Percentiles rank a stretch among this genome's conserved stretches.
Conservation (phyloP, 2,888 invertebrate species). For the Elmis aenea region DNA sequence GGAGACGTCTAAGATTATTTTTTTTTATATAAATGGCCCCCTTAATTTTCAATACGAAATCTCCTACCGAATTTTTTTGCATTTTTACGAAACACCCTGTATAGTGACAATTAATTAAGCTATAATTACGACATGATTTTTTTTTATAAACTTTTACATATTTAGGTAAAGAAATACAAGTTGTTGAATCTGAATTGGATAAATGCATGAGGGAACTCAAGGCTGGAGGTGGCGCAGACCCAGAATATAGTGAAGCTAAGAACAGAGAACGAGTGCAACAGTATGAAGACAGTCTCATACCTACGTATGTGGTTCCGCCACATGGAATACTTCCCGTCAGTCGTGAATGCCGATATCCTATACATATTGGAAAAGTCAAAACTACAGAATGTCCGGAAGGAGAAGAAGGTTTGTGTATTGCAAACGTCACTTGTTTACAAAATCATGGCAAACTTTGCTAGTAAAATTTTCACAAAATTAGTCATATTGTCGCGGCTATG, state of each 20-base stretch:
- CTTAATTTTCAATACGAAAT: no score
- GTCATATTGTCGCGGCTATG: no score
- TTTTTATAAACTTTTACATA: conserved; percentile 1
- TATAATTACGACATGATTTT: background rate
- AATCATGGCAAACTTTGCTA: no score
- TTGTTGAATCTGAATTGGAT: conserved; percentile 35
- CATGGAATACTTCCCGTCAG: conserved; percentile 41
- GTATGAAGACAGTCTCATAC: conserved; percentile 38
- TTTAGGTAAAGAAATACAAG: conserved; percentile 26
- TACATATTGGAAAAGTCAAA: conserved; percentile 34
- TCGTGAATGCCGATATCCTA: conserved; percentile 36
- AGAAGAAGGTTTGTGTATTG: no score
- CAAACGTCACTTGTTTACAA: no score
- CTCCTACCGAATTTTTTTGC: no score
- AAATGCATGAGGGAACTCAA: conserved; percentile 36
- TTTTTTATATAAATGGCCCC: no score
- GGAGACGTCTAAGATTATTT: no score
- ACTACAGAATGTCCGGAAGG: conserved; percentile 34
- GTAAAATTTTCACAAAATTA: no score
- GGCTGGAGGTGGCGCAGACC: conserved; percentile 27
- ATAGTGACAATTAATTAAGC: background rate
- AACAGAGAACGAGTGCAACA: conserved; percentile 32
- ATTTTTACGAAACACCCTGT: no score
- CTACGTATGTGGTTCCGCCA: conserved; percentile 33
- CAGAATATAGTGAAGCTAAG: conserved; percentile 27